Conservation (phyloP, 2,888 invertebrate species). For the Hybos culiciformis region DNA sequence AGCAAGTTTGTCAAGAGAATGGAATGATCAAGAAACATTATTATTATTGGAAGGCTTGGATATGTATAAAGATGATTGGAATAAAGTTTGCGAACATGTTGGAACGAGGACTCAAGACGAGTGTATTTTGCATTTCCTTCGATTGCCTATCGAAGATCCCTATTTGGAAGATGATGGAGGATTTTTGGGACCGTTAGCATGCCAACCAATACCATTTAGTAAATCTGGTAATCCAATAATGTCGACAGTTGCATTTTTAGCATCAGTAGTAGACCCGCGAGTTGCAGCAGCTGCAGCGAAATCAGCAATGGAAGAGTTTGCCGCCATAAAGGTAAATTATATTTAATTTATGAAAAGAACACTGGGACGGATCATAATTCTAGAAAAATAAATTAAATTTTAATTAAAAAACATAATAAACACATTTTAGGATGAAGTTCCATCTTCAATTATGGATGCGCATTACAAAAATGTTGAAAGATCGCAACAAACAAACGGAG, state of each 20-base stretch:
- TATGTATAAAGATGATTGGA: slow-evolving; percentile 99
- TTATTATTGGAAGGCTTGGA: slow-evolving; percentile 89
- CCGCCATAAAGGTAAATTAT: slow-evolving; percentile 69
- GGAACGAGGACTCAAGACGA: slow-evolving; percentile 98
- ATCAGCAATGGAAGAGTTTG: slow-evolving; percentile 97
- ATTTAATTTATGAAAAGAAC: no score
- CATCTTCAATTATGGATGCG: slow-evolving; percentile 87
- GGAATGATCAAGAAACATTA: slow-evolving; percentile 98
- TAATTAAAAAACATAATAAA: not conserved
- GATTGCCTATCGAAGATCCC: slow-evolving; percentile 97
- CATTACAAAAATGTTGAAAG: slow-evolving; percentile 89
- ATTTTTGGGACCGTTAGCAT: slow-evolving; percentile 83
- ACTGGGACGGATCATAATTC: not conserved
- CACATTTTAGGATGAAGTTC: slow-evolving; percentile 77
- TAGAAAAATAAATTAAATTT: not conserved
- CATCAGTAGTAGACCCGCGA: slow-evolving; percentile 95
- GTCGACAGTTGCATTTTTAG: slow-evolving; percentile 98
- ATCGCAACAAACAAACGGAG: slow-evolving; percentile 43
- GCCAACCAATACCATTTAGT: slow-evolving; percentile 96
- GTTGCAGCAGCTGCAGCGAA: slow-evolving; percentile 95
- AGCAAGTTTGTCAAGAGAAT: slow-evolving; percentile 73
- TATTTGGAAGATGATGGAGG: slow-evolving; percentile 85
- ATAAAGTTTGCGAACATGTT: slow-evolving; percentile 96
- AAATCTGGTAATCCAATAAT: slow-evolving; percentile 98
- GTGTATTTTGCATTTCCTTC: slow-evolving; percentile 94